Conservation (phyloP, 1,140 invertebrate genomes). For the Psilanteris sp. region DNA sequence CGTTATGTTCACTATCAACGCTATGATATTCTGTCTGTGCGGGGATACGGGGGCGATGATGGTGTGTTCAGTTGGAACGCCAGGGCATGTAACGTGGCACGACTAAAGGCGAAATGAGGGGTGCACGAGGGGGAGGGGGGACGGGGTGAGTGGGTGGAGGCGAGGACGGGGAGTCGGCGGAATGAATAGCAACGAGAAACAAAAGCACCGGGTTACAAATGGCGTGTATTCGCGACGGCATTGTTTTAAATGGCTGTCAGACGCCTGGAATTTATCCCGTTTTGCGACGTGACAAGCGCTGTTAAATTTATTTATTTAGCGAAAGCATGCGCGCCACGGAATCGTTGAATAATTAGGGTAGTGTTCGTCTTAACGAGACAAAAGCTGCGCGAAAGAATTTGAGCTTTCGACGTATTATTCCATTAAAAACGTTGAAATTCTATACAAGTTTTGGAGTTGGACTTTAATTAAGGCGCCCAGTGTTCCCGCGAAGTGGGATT, state of each 20-base stretch:
- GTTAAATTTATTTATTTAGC: slow-evolving; percentile 78
- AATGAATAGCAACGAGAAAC: slow-evolving; percentile 78
- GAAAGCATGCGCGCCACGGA: slow-evolving; percentile 49
- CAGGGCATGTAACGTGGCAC: slow-evolving; percentile 35
- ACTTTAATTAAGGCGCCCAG: slow-evolving; percentile 39
- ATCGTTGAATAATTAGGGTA: slow-evolving; percentile 61
- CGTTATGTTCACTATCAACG: slow-evolving; percentile 60
- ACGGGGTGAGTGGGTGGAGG: slow-evolving; percentile 6
- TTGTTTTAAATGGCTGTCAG: slow-evolving; percentile 80
- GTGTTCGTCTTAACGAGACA: slow-evolving; percentile 49
- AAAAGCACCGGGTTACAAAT: slow-evolving; percentile 79
- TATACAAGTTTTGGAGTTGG: slow-evolving; percentile 12
- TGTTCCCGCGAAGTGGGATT: background rate
- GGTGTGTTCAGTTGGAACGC: slow-evolving; percentile 48
- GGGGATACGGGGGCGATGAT: slow-evolving; percentile 30
- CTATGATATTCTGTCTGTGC: slow-evolving; percentile 46
- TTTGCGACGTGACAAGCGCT: slow-evolving; percentile 77
- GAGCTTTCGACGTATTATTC: slow-evolving; percentile 28
- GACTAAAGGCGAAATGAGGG: slow-evolving; percentile 33
- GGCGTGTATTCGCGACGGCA: slow-evolving; percentile 78
- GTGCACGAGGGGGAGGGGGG: slow-evolving; percentile 16
- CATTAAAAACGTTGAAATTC: slow-evolving; percentile 18
- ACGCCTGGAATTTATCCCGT: slow-evolving; percentile 78
- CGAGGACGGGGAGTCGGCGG: slow-evolving; percentile 41
- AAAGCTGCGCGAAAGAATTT: slow-evolving; percentile 49